These are phyloP conservation scores for Laticauda colubrina DNA, from an alignment of 2,113 vertebrate genomes.

Conservation along the genomic window DNA sequence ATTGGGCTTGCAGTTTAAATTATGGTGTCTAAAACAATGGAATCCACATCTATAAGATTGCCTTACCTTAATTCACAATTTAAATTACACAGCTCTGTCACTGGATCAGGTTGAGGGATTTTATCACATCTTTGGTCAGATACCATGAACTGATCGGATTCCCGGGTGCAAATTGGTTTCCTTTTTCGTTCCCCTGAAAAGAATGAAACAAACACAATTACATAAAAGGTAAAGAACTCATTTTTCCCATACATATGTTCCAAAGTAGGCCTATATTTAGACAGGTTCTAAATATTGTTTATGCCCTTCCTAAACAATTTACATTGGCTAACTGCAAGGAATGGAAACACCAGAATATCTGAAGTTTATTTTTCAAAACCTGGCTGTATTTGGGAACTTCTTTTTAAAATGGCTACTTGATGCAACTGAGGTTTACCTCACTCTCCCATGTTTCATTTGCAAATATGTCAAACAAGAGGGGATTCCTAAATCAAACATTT, in stretches of 20 bases:
- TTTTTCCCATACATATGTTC: background rate
- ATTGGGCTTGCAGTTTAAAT: background rate
- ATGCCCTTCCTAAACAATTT: background rate
- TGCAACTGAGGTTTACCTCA: background rate
- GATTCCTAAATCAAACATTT: background rate
- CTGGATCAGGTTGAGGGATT: slow-evolving; percentile 75
- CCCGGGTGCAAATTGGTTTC: slow-evolving; percentile 86
- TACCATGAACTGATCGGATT: slow-evolving; percentile 88
- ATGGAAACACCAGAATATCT: background rate
- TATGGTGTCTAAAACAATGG: background rate
- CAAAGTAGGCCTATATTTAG: background rate
- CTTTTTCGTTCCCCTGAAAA: slow-evolving; percentile 84
- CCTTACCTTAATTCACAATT: slow-evolving; percentile 93
- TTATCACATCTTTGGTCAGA: slow-evolving; percentile 93
- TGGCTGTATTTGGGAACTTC: background rate
- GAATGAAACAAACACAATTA: slow-evolving; percentile 14
- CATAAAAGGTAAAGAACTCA: slow-evolving; percentile 6
- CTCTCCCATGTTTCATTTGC: background rate
- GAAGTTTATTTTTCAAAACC: background rate
- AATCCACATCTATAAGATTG: background rate
- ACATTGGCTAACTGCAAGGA: background rate
- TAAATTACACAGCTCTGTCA: slow-evolving; percentile 84
- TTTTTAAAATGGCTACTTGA: background rate
- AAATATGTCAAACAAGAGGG: background rate
- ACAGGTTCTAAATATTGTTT: background rate